Percentiles rank a stretch among this genome's conserved stretches.
These are phyloP conservation scores for Eciton burchellii DNA, from an alignment of 1,140 invertebrate genomes.

Conservation along the genomic window DNA sequence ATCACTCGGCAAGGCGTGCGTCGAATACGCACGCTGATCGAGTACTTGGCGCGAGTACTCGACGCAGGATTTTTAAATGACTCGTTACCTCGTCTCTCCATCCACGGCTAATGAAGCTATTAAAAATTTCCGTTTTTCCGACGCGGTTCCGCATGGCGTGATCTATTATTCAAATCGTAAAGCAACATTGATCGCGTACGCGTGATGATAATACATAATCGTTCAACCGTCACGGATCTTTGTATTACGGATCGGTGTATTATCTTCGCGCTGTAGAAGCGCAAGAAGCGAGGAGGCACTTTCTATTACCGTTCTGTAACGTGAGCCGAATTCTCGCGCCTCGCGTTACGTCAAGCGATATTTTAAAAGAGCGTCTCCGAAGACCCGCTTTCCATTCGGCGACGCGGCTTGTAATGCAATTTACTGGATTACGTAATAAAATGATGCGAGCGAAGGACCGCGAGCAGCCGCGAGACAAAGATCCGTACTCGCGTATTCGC, in stretches of 20 bases:
- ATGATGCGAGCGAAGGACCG: not conserved
- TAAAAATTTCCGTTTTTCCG: not conserved
- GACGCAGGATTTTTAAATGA: too few relatives aligned
- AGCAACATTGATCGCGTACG: not conserved
- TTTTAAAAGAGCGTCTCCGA: slow-evolving; percentile 26
- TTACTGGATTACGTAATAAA: not conserved
- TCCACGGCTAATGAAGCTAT: too few relatives aligned
- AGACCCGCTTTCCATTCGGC: not conserved
- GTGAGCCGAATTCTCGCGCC: slow-evolving; percentile 37
- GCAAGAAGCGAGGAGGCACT: slow-evolving; percentile 30
- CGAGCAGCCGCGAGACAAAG: not conserved
- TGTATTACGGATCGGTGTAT: too few relatives aligned
- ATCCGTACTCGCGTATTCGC: not conserved
- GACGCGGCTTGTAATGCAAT: not conserved
- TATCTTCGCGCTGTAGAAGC: slow-evolving; percentile 22
- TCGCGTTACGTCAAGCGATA: slow-evolving; percentile 10
- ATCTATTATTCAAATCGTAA: too few relatives aligned
- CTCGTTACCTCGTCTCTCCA: too few relatives aligned
- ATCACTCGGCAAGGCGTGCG: too few relatives aligned
- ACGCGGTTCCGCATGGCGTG: too few relatives aligned
- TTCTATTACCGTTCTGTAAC: slow-evolving; percentile 36
- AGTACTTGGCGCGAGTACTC: too few relatives aligned
- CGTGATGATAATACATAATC: slow-evolving; percentile 10
- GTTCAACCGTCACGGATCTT: too few relatives aligned
- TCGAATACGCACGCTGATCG: too few relatives aligned